phyloP scores from a whole-genome alignment of 1,140 invertebrate genomes.

The Ladona fulva region DNA sequence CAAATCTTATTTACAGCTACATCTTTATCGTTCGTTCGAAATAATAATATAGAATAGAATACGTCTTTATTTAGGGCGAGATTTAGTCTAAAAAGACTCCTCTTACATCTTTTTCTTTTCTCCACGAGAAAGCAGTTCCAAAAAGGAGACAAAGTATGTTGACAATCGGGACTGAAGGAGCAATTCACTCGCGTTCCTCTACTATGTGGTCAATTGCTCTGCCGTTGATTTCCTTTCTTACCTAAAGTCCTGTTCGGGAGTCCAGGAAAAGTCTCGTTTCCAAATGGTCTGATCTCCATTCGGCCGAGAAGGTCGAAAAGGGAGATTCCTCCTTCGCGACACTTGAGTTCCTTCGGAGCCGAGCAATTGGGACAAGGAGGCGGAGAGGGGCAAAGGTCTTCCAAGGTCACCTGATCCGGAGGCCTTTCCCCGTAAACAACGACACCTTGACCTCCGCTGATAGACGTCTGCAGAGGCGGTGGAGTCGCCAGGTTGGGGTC shows the following conservation, averaged over 20 bases:
- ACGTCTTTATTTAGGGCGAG: too few relatives aligned
- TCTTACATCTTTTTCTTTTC: too few relatives aligned
- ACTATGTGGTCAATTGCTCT: neutral
- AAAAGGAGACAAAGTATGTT: too few relatives aligned
- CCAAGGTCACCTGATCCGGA: slow-evolving; percentile 39
- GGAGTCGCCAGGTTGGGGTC: slow-evolving; percentile 38
- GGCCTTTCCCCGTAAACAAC: slow-evolving; percentile 37
- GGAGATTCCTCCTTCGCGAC: slow-evolving; percentile 47
- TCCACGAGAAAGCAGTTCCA: too few relatives aligned
- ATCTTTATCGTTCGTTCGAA: too few relatives aligned
- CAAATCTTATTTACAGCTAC: too few relatives aligned
- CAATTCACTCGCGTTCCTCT: neutral
- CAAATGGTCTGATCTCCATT: slow-evolving; percentile 47
- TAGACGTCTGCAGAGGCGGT: slow-evolving; percentile 27
- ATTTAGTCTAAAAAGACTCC: too few relatives aligned
- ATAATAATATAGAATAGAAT: too few relatives aligned
- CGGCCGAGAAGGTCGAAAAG: slow-evolving; percentile 42
- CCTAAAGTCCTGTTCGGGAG: slow-evolving; percentile 46
- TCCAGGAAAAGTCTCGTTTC: slow-evolving; percentile 45
- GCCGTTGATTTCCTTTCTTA: too few relatives aligned
- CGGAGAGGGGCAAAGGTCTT: slow-evolving; percentile 53
- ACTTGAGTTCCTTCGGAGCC: slow-evolving; percentile 41
- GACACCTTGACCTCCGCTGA: slow-evolving; percentile 24
- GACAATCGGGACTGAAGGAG: too few relatives aligned
- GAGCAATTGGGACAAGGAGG: slow-evolving; percentile 49